Evolutionary conservation across 2,888 invertebrate species (phyloP).

Genomic region (Amphipyra berbera): DNA sequence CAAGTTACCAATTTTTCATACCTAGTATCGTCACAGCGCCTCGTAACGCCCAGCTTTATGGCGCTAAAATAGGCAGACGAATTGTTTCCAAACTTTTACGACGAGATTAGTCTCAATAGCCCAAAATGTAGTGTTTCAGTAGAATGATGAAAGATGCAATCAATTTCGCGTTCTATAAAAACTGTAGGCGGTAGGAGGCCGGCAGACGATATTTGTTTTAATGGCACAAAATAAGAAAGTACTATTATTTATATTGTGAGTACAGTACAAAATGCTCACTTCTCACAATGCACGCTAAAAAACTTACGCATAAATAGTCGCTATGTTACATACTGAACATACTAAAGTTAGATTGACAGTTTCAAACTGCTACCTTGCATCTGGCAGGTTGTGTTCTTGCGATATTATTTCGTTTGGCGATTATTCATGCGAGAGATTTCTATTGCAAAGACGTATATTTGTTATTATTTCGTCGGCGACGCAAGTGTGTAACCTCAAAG

Average conservation of each 20-base stretch:
- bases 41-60: conserved; percentile 9
- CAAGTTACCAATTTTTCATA: conserved; percentile 1
- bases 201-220: conserved; percentile 17
- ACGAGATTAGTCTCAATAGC: conserved; percentile 27
- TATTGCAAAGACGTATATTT: no score
- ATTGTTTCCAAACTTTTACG: conserved; percentile 22
- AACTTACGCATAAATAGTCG: neutral
- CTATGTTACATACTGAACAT: no score
- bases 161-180: conserved; percentile 30
- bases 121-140: conserved; percentile 14
- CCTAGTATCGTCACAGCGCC: conserved; percentile 10
- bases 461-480: no score
- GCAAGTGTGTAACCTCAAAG: no score
- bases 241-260: neutral
- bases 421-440: no score
- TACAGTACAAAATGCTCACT: neutral
- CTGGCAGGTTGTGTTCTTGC: no score
- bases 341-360: no score
- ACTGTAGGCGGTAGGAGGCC: conserved; percentile 18
- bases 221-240: neutral
- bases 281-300: neutral
- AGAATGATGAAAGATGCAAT: conserved; percentile 27
- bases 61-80: conserved; percentile 8
- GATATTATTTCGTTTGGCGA: no score
- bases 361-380: no score